Evolutionary conservation across 2,113 vertebrate genomes (phyloP), one percentile per base, ranked within the genome.

Genomic region (Bos javanicus): DNA sequence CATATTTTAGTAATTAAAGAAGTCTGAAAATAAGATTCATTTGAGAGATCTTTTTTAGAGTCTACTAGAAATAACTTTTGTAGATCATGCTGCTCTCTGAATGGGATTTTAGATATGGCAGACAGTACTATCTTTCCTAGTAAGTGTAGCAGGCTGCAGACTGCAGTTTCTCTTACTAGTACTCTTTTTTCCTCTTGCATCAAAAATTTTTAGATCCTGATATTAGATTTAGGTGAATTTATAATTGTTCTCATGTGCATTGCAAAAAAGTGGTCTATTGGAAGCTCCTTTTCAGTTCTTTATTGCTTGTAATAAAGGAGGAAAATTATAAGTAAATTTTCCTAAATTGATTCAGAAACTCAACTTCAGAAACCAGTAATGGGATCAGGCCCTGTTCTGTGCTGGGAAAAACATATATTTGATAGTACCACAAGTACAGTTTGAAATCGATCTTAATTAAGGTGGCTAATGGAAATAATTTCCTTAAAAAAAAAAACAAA

Each of bases 1-100:
- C 52, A 62, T 60, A 90, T 92, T 96, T 96, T 21, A 46, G 16
- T 81, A 93, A 96, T 60, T 93, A 13, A 83, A 91, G 46, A 86
- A 50, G 9, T 60, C 14, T 92, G 78, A 93, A 84, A 97, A 84
- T 87, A 78, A 39, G 23, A 46, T 78, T n/a, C n/a, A 2, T 60
- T 94, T 95, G 54, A 92, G 57, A 78, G 23, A 62, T 76, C n/a
- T 64, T 94, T 87, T 94, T 94, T 60, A 15, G 36, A 82, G 11
- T 52, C 57, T 94, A 76, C 36, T 96, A 43, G 39, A 93, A 96
- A 78, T 33, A 90, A 88, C 43, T 67, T 84, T 48, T 84, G 52
- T 87, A 85, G 88, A 54, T 36, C 36, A 81, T 54, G 60, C 19
- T 59, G 28, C 33, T 46, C 17, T 97, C 46, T 87, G 48, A 94